phyloP scores from a whole-genome alignment of 2,888 invertebrate species.

The Empis livida region DNA sequence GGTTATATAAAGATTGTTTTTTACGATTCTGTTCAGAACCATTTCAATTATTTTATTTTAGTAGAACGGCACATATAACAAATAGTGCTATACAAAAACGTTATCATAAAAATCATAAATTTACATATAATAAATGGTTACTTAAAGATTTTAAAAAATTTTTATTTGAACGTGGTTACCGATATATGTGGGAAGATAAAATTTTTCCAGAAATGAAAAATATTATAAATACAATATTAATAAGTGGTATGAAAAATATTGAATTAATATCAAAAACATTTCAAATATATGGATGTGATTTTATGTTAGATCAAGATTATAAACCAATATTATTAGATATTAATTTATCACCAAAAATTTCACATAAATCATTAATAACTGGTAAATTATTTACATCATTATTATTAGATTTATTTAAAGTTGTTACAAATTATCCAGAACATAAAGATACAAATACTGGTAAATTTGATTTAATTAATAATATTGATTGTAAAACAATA shows the following conservation, averaged over 20 bases:
- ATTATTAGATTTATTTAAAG: too few species aligned
- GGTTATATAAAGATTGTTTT: conserved; percentile 78
- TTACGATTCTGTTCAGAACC: conserved; percentile 76
- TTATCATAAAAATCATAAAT: conserved; percentile 47
- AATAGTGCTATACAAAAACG: conserved; percentile 77
- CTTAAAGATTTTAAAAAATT: conserved; percentile 55
- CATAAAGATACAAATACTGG: conserved; percentile 40
- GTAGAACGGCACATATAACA: conserved; percentile 76
- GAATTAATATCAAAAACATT: conserved; percentile 60
- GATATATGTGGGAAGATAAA: conserved; percentile 48
- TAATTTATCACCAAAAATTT: conserved; percentile 58
- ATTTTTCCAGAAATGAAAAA: conserved; percentile 79
- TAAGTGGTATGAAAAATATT: conserved; percentile 63
- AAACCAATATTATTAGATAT: conserved; percentile 87
- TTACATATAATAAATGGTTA: conserved; percentile 82
- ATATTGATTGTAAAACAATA: not conserved
- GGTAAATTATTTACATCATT: too few species aligned
- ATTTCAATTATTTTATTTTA: conserved; percentile 62
- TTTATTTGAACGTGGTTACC: conserved; percentile 36
- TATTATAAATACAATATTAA: conserved; percentile 62
- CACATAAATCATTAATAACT: too few species aligned
- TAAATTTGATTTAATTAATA: conserved; percentile 43
- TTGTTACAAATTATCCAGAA: conserved; percentile 21
- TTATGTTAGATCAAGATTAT: conserved; percentile 73
- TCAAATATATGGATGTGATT: conserved; percentile 87